Percentiles rank a stretch among this genome's conserved stretches.
These are phyloP conservation scores for Coreius guichenoti DNA, from an alignment of 2,797 vertebrate genomes.

Conservation along the genomic window DNA sequence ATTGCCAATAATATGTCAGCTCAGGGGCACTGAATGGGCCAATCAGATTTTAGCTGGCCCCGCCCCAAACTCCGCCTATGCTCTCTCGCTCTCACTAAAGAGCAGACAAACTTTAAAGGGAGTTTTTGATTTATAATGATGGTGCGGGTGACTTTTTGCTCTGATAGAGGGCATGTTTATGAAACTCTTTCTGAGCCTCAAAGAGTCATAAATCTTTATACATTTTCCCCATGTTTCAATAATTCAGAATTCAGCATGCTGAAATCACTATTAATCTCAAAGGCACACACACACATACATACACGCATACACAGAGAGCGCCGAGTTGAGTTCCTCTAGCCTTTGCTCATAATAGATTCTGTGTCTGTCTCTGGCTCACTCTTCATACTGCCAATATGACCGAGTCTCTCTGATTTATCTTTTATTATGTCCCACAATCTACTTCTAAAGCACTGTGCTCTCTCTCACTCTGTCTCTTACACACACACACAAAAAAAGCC, in stretches of 20 bases:
- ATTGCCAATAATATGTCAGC: neutral
- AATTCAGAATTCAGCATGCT: conserved; percentile 54
- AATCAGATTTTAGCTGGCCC: conserved; percentile 11
- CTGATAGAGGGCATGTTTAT: conserved; percentile 46
- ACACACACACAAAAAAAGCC: neutral
- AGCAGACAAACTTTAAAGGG: conserved; percentile 30
- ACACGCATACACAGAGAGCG: conserved; percentile 22
- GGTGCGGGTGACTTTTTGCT: conserved; percentile 41
- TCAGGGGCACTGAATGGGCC: neutral
- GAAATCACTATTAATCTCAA: conserved; percentile 53
- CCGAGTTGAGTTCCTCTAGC: conserved; percentile 51
- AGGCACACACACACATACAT: conserved; percentile 14
- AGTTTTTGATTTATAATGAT: conserved; percentile 52
- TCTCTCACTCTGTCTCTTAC: neutral
- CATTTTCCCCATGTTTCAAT: conserved; percentile 53
- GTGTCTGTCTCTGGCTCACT: conserved; percentile 60
- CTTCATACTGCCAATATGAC: conserved; percentile 60
- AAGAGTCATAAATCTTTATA: conserved; percentile 49
- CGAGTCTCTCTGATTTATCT: conserved; percentile 62
- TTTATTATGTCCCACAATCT: conserved; percentile 64
- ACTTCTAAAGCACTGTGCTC: conserved; percentile 58
- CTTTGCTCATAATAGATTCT: conserved; percentile 64
- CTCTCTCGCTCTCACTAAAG: neutral
- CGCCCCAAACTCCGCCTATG: neutral
- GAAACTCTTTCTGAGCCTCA: conserved; percentile 35